A percentile compares a stretch with the other conserved stretches of the same genome.
These are phyloP conservation scores for Scolopax mira DNA, from an alignment of 2,113 vertebrate genomes.

Conservation along the genomic window DNA sequence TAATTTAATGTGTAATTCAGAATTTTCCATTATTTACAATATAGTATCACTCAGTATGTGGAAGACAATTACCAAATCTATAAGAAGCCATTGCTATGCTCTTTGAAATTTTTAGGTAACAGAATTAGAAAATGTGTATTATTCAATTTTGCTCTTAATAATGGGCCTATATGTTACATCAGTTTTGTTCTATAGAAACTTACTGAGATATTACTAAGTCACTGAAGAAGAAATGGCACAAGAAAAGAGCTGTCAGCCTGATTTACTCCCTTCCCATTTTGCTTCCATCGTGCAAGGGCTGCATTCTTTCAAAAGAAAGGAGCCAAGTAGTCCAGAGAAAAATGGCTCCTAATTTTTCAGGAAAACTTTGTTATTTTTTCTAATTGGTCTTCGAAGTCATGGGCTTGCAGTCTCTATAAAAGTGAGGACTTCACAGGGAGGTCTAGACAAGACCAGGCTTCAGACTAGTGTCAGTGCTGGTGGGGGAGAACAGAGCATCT, in stretches of 20 bases:
- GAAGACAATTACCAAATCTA: not conserved
- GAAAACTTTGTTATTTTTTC: not conserved
- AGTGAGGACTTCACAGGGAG: not conserved
- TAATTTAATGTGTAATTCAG: not conserved
- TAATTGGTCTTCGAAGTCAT: not conserved
- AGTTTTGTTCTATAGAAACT: not conserved
- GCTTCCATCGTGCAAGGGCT: not conserved
- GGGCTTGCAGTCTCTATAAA: not conserved
- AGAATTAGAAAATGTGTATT: not conserved
- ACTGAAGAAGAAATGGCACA: not conserved
- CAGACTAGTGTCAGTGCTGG: not conserved
- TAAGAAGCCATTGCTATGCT: not conserved
- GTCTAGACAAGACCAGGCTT: not conserved
- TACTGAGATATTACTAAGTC: not conserved
- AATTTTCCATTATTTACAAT: not conserved
- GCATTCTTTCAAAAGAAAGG: conserved; percentile 26
- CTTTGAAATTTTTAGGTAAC: not conserved
- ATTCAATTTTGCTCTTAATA: not conserved
- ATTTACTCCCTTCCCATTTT: conserved; percentile 1
- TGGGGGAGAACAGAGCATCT: not conserved
- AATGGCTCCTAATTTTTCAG: not conserved
- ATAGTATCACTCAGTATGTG: not conserved
- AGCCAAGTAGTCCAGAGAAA: not conserved
- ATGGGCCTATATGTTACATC: not conserved
- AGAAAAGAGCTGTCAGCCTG: conserved; percentile 13